A percentile compares a stretch with the other conserved stretches of the same genome.
Conservation (phyloP, 2,797 vertebrate species). For the Loriculus beryllinus region DNA sequence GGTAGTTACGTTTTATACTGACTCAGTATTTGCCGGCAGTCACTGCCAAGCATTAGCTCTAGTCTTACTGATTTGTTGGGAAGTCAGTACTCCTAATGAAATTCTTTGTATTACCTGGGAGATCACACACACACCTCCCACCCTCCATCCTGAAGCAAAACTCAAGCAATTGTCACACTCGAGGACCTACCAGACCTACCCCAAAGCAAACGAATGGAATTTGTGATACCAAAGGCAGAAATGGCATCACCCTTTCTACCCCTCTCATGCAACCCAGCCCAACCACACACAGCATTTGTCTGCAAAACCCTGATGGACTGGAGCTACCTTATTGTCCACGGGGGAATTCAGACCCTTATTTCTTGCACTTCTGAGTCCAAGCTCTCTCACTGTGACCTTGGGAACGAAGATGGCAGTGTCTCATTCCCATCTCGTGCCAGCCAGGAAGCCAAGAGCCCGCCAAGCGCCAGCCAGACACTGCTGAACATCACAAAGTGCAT, state of each 20-base stretch:
- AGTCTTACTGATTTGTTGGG: not conserved
- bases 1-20: constrained; percentile 26
- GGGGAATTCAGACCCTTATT: not conserved
- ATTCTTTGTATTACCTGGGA: not conserved
- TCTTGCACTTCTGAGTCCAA: not conserved
- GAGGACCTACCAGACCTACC: not conserved
- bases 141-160: not conserved
- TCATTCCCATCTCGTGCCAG: not conserved
- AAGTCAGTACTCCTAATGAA: not conserved
- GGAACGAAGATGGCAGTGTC: not conserved
- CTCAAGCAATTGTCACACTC: not conserved
- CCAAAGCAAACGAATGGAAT: not conserved
- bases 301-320: not conserved
- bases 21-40: not conserved
- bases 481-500: not conserved
- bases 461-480: not conserved
- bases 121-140: not conserved
- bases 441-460: not conserved
- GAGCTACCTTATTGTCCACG: not conserved
- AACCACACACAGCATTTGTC: accelerated
- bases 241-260: not conserved
- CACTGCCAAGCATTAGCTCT: not conserved
- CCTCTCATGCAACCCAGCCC: not conserved
- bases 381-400: not conserved
- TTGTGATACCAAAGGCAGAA: not conserved